Conservation (phyloP, 2,888 invertebrate genomes). For the Hirtodrosophila trivittata region DNA sequence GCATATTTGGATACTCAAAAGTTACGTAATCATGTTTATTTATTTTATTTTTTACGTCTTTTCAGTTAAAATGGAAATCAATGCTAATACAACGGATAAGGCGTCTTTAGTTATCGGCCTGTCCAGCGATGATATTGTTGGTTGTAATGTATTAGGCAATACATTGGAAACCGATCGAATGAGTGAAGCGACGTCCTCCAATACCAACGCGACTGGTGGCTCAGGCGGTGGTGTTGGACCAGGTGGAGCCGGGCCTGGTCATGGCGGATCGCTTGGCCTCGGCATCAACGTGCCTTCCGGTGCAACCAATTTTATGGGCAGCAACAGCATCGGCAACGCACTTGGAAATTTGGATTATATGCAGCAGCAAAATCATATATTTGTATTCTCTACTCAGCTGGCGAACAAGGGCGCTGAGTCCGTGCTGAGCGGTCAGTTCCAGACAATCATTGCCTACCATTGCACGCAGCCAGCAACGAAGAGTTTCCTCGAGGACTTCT, state of each 20-base stretch:
- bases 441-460: constrained; percentile 96
- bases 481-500: constrained; percentile 91
- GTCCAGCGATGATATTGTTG: constrained; percentile 50
- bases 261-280: constrained; percentile 17
- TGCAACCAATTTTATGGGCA: constrained; percentile 28
- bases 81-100: constrained; percentile 55
- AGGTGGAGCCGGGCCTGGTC: constrained; percentile 12
- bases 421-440: constrained; percentile 94
- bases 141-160: constrained; percentile 34
- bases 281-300: constrained; percentile 15
- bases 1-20: background rate
- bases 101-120: constrained; percentile 35
- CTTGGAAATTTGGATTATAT: constrained; percentile 85
- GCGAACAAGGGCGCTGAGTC: constrained; percentile 98
- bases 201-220: constrained; percentile 5
- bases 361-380: constrained; percentile 99
- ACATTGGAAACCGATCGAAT: constrained; percentile 47
- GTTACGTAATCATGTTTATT: no score
- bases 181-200: constrained; percentile 26
- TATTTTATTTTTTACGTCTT: background rate
- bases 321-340: constrained; percentile 26
- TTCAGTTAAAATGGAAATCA: constrained; percentile 67
- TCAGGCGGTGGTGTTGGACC: constrained; percentile 4
- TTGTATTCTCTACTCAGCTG: constrained; percentile 96
- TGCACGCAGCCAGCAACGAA: constrained; percentile 97